Conservation (phyloP, 2,888 invertebrate species). For the Ormyrus labotus region DNA sequence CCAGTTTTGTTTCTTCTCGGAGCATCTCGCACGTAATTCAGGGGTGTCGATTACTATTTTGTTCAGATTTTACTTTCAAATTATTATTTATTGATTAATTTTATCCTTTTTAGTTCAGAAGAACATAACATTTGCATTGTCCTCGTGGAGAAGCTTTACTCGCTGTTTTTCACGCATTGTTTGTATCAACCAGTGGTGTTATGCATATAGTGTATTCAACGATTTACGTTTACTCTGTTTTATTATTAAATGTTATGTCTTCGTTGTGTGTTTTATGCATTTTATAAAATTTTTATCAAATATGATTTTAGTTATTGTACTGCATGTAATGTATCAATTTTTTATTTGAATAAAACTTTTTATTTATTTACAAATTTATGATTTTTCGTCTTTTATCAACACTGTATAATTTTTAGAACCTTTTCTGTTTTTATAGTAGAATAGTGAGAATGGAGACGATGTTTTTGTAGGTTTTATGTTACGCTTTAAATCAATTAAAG, state of each 20-base stretch:
- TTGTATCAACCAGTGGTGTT: conserved; percentile 45
- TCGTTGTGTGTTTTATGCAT: not conserved
- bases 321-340: conserved; percentile 6
- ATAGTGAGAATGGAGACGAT: no score
- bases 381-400: not conserved
- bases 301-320: conserved; percentile 2
- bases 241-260: not conserved
- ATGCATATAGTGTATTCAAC: conserved; percentile 4
- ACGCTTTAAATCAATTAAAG: not conserved
- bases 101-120: conserved; percentile 7
- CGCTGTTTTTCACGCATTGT: conserved; percentile 37
- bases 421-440: no score
- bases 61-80: not conserved
- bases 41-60: conserved; percentile 1
- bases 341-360: conserved; percentile 20
- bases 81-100: not conserved
- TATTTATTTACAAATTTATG: not conserved
- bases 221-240: conserved; percentile 8
- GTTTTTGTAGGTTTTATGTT: no score
- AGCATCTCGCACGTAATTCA: conserved; percentile 3
- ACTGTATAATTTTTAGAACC: no score
- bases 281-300: not conserved
- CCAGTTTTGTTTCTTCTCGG: conserved; percentile 25
- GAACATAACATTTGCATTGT: not conserved
- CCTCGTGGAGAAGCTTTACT: not conserved